Percentiles rank a stretch among this genome's conserved stretches.
Evolutionary conservation across 2,888 invertebrate species (phyloP).

Genomic region (Eugnorisma glareosa): DNA sequence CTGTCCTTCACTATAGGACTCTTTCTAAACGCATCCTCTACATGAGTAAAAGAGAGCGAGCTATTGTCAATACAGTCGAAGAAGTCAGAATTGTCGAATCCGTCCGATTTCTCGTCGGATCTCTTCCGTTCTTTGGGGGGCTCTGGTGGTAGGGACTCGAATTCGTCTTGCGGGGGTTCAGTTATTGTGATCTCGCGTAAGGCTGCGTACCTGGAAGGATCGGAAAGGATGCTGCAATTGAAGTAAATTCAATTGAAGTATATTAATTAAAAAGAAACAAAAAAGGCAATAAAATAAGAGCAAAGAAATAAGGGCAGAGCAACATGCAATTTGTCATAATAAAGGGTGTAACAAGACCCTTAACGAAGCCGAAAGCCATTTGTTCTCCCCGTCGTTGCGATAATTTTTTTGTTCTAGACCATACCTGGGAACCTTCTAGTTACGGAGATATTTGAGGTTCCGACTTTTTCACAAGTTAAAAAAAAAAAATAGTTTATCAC

Average conservation of each 20-base stretch:
- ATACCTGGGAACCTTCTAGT: too few relatives aligned
- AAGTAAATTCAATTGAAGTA: constrained; percentile 33
- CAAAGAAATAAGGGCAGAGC: neutral
- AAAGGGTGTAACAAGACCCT: too few relatives aligned
- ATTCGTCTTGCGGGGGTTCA: constrained; percentile 90
- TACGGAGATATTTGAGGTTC: too few relatives aligned
- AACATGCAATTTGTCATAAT: too few relatives aligned
- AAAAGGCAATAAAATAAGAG: neutral
- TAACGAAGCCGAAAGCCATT: too few relatives aligned
- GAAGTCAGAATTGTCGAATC: constrained; percentile 89
- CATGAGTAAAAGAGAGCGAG: constrained; percentile 87
- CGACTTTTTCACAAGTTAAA: too few relatives aligned
- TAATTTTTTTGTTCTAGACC: too few relatives aligned
- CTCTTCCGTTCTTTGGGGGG: constrained; percentile 87
- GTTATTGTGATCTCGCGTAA: constrained; percentile 94
- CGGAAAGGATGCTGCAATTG: constrained; percentile 36
- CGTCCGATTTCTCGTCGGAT: constrained; percentile 89
- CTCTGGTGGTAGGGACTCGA: constrained; percentile 87
- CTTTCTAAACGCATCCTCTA: constrained; percentile 89
- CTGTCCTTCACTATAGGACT: constrained; percentile 85
- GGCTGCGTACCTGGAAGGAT: constrained; percentile 92
- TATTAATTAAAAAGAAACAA: constrained; percentile 36
- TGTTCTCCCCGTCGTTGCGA: too few relatives aligned
- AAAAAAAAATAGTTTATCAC: too few relatives aligned
- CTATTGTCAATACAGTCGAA: constrained; percentile 90